Evolutionary conservation across 2,888 invertebrate species (phyloP), one percentile per base, ranked within the genome.

Genomic region (Amiota minor): DNA sequence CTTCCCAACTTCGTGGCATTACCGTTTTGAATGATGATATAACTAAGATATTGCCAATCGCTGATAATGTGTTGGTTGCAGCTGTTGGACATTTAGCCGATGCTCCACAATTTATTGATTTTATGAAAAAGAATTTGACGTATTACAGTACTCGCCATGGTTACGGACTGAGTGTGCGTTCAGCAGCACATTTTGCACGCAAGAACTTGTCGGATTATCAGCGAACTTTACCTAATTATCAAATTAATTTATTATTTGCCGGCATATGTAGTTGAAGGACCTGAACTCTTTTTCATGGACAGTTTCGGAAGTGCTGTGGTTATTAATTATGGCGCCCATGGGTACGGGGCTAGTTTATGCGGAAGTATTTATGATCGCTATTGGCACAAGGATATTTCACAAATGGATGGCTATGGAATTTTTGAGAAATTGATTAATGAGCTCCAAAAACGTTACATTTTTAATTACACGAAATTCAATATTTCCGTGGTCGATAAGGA

Each of bases 71-170:
- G 81, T 92, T 97, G 72, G 97, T 99, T 95, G 96, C 96, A 50
- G 95, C 97, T 46, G 94, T 94, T 80, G 99, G 99, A 4, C 98
- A 99, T 89, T 92, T 96, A 16, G 99, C 99, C 1, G 99, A 99
- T 88, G 96, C 98, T 0, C 95, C 94, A 62, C 98, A 99, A 88
- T 99, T 99, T 91, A 97, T 98, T 1, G 99, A 99, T 88, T 99
- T 97, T 87, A 98, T 99, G 83, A 94, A 96, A 3, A 99, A 99
- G 90, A 99, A 99, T 89, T 95, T 99, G 82, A 98, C 98, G 82
- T 91, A 99, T 55, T 99, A 99, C 89, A 98, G 98, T 91, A 98
- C 99, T 97, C 93, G 98, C 78, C 98, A 99, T 90, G 97, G 97
- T 3, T 99, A 99, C 89, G 98, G 99, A 89, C 90, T 99, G 72